Base-by-base conservation (phyloP, 2,888 invertebrate genomes). In the Eupithecia tripunctaria region DNA sequence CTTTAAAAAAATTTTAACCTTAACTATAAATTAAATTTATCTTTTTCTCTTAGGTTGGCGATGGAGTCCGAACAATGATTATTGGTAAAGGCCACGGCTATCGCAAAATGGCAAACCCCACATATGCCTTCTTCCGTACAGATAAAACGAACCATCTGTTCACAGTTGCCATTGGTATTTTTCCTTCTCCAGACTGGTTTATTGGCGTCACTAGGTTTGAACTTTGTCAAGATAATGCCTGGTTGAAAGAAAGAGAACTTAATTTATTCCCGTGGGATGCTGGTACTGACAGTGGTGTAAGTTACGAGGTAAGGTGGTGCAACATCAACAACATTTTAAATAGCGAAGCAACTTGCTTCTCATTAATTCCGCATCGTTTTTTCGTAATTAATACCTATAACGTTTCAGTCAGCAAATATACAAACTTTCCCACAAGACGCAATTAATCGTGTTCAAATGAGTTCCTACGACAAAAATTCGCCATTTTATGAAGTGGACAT, bases 201-300 rank as follows among this genome's bases (percentile, higher is more conserved):
- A 97, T 99, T 5, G 99, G 99, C 1, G 96, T 99, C 0, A 97
- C 96, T 62, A 97, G 97, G 1, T 94, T 99, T 69, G 97, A 99
- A 87, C 94, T 99, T 6, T 99, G 99, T 82, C 95, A 97, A 69
- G 90, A 94, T 86, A 98, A 99, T 84, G 96, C 97, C 0, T 99
- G 99, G 99, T 95, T 97, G 14, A 96, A 96, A 72, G 96, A 97
- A 75, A 93, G 97, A 80, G 96, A 96, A 68, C 95, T 99, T 38
- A 97, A 99, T 89, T 94, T 99, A 25, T 98, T 96, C 86, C 99
- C 99, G 0, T 99, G 98, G 95, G 99, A 99, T 91, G 99, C 99
- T 56, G 99, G 99, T 1, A 99, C 99, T 2, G 99, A 99, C 84
- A 96, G 96, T 83, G 99, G 99, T 1, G 96, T 98, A 7, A 97